A percentile compares a stretch with the other conserved stretches of the same genome.
Conservation (phyloP, 2,888 invertebrate species). For the Andrena minutula region DNA sequence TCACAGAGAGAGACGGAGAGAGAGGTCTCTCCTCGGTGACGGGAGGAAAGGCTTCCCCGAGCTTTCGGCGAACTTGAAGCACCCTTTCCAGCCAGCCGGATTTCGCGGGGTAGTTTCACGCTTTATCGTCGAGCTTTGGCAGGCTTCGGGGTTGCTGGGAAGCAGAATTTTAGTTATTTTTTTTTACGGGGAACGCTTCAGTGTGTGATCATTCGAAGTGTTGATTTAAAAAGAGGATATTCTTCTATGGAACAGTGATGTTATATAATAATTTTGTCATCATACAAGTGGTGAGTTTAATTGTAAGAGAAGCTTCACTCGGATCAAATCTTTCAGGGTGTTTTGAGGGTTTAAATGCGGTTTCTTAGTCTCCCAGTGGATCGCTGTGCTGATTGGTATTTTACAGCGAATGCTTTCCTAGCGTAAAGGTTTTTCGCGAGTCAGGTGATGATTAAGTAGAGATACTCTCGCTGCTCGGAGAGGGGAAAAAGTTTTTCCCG, state of each 20-base stretch:
- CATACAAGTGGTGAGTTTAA: not conserved
- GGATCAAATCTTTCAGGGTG: too few relatives aligned
- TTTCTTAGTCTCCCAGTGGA: not conserved
- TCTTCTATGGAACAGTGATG: too few relatives aligned
- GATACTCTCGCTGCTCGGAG: not conserved
- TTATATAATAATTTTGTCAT: too few relatives aligned
- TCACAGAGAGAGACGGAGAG: slow-evolving; percentile 27
- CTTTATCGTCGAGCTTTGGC: not conserved
- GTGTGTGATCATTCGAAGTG: too few relatives aligned
- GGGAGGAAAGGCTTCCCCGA: slow-evolving; percentile 2
- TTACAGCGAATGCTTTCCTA: not conserved
- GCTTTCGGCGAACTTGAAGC: not conserved
- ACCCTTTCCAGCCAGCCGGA: not conserved
- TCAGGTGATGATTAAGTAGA: not conserved
- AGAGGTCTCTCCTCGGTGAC: slow-evolving; percentile 28
- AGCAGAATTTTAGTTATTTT: too few relatives aligned
- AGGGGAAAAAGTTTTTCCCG: not conserved
- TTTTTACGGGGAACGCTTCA: too few relatives aligned
- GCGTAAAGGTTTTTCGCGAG: not conserved
- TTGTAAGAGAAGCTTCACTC: not conserved
- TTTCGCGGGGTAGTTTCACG: not conserved
- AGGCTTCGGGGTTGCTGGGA: too few relatives aligned
- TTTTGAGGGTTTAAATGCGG: too few relatives aligned
- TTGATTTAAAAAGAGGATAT: too few relatives aligned
- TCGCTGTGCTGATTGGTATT: not conserved